phyloP scores from a whole-genome alignment of 2,797 vertebrate species.

The Percopsis omiscomaycus region DNA sequence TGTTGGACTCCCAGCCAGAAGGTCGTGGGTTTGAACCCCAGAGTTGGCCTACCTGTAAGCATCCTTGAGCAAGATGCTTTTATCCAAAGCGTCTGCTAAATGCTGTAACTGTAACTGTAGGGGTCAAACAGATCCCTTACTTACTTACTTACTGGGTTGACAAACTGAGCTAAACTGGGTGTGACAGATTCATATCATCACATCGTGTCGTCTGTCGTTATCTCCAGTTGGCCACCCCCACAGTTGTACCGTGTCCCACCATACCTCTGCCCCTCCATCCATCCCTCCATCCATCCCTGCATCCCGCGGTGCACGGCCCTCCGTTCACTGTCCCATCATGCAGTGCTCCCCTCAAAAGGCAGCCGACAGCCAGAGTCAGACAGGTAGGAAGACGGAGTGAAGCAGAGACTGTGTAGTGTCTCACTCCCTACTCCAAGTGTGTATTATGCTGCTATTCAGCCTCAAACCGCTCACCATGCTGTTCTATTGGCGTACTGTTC shows the following conservation, averaged over 20 bases:
- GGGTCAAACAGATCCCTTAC: too few species aligned
- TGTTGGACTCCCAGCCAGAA: too few species aligned
- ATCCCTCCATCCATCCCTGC: slow-evolving; percentile 35
- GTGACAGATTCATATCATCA: too few species aligned
- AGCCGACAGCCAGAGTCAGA: slow-evolving; percentile 56
- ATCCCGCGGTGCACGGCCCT: slow-evolving; percentile 67
- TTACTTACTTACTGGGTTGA: too few species aligned
- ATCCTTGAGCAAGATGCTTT: too few species aligned
- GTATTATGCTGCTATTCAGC: neutral
- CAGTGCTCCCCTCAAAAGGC: slow-evolving; percentile 62
- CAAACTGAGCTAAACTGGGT: too few species aligned
- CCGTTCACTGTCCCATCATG: slow-evolving; percentile 69
- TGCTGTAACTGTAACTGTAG: too few species aligned
- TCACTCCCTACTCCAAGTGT: neutral
- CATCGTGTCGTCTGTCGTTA: neutral
- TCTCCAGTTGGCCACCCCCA: slow-evolving; percentile 70
- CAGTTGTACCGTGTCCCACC: slow-evolving; percentile 47
- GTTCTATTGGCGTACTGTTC: too few species aligned
- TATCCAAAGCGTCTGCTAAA: too few species aligned
- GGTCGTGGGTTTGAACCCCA: too few species aligned
- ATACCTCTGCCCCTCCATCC: slow-evolving; percentile 69
- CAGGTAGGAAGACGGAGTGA: slow-evolving; percentile 64
- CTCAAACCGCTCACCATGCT: too few species aligned
- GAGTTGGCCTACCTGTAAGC: too few species aligned
- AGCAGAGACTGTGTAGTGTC: neutral